phyloP scores from a whole-genome alignment of 2,113 vertebrate species.

The Chrysochloris asiatica region DNA sequence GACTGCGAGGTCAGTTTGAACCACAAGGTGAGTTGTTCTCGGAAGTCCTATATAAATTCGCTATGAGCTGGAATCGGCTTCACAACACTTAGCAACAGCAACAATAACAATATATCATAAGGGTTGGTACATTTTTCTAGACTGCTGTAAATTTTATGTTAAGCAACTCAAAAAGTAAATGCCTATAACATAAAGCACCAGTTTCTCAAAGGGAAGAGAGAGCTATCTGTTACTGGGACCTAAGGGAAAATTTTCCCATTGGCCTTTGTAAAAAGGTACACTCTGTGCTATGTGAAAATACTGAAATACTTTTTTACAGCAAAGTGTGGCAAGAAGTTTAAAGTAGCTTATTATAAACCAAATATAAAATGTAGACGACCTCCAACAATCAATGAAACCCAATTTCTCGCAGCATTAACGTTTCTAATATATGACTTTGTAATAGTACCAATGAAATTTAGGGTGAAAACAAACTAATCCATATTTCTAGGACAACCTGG shows the following conservation, averaged over 20 bases:
- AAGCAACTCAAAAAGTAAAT: neutral
- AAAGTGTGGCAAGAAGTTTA: neutral
- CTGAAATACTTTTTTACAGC: neutral
- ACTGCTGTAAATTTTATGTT: neutral
- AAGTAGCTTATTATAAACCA: neutral
- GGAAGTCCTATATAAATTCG: no score
- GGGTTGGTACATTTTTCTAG: neutral
- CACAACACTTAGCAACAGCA: no score
- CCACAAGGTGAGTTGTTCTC: no score
- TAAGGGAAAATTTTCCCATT: neutral
- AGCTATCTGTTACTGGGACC: neutral
- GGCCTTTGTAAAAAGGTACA: neutral
- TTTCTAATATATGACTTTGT: neutral
- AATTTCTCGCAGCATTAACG: neutral
- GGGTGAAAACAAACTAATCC: neutral
- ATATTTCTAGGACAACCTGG: neutral
- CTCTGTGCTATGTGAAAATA: neutral
- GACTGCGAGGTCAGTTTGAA: no score
- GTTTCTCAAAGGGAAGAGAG: neutral
- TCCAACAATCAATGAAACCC: neutral
- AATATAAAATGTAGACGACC: no score
- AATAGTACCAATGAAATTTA: neutral
- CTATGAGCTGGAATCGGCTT: no score
- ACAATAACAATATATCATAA: no score
- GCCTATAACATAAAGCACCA: neutral